Percentiles rank a stretch among this genome's conserved stretches.
phyloP scores from a whole-genome alignment of 1,140 invertebrate species.

The Trichomalopsis sarcophagae region DNA sequence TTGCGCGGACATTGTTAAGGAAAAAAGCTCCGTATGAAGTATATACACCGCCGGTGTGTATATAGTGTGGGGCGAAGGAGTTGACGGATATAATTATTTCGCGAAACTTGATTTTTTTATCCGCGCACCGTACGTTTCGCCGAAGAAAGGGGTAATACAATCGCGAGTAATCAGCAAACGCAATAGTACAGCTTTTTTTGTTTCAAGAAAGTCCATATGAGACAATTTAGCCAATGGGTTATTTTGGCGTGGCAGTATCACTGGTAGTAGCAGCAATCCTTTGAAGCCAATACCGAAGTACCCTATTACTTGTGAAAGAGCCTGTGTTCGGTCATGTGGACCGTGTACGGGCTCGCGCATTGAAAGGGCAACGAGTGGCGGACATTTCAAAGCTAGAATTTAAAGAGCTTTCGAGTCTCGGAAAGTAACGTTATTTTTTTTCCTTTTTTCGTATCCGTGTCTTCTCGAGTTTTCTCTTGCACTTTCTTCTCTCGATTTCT shows the following conservation, averaged over 20 bases:
- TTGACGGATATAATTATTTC: background rate
- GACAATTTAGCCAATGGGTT: background rate
- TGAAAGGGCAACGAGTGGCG: background rate
- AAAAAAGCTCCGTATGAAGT: background rate
- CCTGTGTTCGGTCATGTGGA: background rate
- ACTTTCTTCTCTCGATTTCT: background rate
- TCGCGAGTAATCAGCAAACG: background rate
- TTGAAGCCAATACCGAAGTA: slow-evolving; percentile 16
- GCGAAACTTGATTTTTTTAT: background rate
- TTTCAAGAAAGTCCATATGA: background rate
- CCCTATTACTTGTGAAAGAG: slow-evolving; percentile 18
- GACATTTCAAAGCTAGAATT: slow-evolving; percentile 10
- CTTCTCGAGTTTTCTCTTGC: background rate
- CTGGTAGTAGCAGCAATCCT: slow-evolving; percentile 4
- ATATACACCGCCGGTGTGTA: background rate
- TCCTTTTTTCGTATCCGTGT: too few relatives aligned
- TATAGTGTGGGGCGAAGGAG: too few relatives aligned
- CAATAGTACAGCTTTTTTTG: background rate
- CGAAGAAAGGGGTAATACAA: too few relatives aligned
- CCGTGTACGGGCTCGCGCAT: background rate
- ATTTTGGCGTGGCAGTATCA: background rate
- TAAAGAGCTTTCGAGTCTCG: slow-evolving; percentile 17
- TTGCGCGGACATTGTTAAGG: background rate
- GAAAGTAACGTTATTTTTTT: background rate
- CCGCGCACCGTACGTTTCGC: too few relatives aligned